Base-by-base conservation (phyloP, 2,888 invertebrate genomes). In the Heliconius aoede region DNA sequence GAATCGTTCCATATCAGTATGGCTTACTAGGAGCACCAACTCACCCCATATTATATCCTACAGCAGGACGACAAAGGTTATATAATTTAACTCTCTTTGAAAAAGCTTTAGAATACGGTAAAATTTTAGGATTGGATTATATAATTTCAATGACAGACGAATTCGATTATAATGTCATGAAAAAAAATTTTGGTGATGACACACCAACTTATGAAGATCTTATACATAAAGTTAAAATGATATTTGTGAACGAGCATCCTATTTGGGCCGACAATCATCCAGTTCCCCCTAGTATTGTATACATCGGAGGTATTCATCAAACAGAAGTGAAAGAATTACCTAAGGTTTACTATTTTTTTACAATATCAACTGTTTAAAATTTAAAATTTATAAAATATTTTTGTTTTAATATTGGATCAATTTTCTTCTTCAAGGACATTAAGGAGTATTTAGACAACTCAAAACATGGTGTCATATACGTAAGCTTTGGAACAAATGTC, bases 181-280 rank as follows among this genome's bases (percentile, higher is more conserved):
- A 76, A 64, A 79, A 76, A 28, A 61, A 81, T 51, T 83, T 86
- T 77, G 87, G 86, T 0, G 18, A 74, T 3, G 73, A 83, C 13
- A 74, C 81, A 7, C 86, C 87, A 11, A 30, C 65, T 30, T 64
- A 86, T 13, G 72, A 61, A 7, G 83, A 85, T 46, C 76, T 87
- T 28, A 76, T 78, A 15, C 76, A 83, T 1, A 86, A 85, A 58
- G 80, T 90, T 13, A 88, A 88, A 76, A 81, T 93, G 83, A 77
- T 92, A 58, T 87, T 94, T 73, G 68, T 91, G 0, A 94, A 92
- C 80, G 84, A 86, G 3, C 88, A 93, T 81, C 87, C 89, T 1
- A 72, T 89, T n/a, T 88, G 89, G 83, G 85, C 85, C 36, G 81
- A 80, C 1, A 86, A 88, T 76, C 85, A 89, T 58, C 92, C 94